These are phyloP conservation scores for Drosophila orosa DNA, from an alignment of 1,140 invertebrate species.

Conservation along the genomic window DNA sequence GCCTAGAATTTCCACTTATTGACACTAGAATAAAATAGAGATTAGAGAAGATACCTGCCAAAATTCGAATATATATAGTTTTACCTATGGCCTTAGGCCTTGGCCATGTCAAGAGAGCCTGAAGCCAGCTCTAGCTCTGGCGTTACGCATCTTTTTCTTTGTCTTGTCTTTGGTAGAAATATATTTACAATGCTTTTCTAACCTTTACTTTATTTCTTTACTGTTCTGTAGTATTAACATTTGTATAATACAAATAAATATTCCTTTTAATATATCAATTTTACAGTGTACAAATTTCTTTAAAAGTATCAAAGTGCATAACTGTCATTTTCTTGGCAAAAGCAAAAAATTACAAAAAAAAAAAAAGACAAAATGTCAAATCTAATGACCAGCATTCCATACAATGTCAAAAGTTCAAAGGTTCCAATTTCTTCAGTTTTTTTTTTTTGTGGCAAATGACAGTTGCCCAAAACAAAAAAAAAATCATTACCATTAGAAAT, in stretches of 20 bases:
- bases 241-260: too few species aligned
- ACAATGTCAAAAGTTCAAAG: neutral
- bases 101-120: too few species aligned
- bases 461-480: slow-evolving; percentile 1
- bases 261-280: neutral
- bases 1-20: neutral
- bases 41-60: neutral
- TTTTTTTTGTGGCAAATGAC: slow-evolving; percentile 1
- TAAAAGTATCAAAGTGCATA: neutral
- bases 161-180: neutral
- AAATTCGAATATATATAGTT: neutral
- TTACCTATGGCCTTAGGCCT: too few species aligned
- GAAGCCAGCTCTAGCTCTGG: too few species aligned
- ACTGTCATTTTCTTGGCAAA: neutral
- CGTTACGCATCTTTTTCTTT: too few species aligned
- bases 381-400: neutral
- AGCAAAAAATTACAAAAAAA: neutral
- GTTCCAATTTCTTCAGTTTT: neutral
- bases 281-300: neutral
- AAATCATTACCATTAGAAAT: neutral
- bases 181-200: neutral
- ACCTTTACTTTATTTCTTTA: too few species aligned
- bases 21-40: neutral
- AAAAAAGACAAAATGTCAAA: neutral
- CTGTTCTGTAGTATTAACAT: too few species aligned